Percentiles rank a stretch among this genome's conserved stretches.
These are phyloP conservation scores for Dryococelus australis DNA, from an alignment of 2,888 invertebrate species.

Conservation along the genomic window DNA sequence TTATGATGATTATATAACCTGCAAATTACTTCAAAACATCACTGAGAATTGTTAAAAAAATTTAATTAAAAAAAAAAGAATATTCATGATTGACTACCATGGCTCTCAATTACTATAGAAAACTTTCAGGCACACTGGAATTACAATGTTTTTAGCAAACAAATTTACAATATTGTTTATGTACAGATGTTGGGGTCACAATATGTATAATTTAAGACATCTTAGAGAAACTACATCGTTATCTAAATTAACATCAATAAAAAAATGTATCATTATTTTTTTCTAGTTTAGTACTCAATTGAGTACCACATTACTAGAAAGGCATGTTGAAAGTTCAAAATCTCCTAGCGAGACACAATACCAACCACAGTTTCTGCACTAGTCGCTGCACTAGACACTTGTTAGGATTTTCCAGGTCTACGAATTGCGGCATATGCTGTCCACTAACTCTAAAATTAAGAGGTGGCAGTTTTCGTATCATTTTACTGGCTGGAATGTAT, in stretches of 20 bases:
- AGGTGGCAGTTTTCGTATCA: neutral
- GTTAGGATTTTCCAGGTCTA: neutral
- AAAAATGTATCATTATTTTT: neutral
- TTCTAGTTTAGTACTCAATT: neutral
- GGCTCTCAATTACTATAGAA: neutral
- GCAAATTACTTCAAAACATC: neutral
- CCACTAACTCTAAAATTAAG: neutral
- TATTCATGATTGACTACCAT: neutral
- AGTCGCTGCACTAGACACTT: constrained; percentile 2
- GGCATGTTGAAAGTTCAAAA: neutral
- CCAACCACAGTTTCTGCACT: neutral
- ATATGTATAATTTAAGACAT: neutral
- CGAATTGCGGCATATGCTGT: neutral
- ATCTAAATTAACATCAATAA: neutral
- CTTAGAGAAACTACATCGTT: neutral
- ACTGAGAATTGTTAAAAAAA: neutral
- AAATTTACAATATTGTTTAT: neutral
- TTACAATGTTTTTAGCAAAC: neutral
- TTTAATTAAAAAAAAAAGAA: neutral
- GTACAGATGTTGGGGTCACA: neutral
- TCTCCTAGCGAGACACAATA: neutral
- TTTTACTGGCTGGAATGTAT: neutral
- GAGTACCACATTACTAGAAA: neutral
- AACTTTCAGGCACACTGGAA: neutral
- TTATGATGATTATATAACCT: neutral